Evolutionary conservation across 1,140 invertebrate species (phyloP), one percentile per base, ranked within the genome.

Genomic region (Ceratoteleas bidentatus): DNA sequence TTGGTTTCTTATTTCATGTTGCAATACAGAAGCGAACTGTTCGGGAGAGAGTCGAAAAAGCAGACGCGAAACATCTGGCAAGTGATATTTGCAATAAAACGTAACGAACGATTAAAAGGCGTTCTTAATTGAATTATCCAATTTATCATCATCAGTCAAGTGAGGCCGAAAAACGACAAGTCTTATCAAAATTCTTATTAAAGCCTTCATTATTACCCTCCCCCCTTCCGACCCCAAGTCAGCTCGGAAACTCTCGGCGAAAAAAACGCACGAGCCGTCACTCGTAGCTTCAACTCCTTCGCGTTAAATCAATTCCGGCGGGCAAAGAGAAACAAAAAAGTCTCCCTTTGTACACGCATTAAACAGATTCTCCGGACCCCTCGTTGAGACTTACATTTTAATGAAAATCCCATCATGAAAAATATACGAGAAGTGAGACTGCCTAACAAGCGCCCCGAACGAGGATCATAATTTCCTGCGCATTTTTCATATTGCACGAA

Each of bases 321-420:
- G 36, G 52, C 15, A 43, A 38, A 64, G 34, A 38, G 49, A 14
- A 33, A 32, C 34, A 40, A 64, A 64, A 38, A 64, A 38, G n/a
- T 34, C 14, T 34, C 61, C 61, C 49, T 53, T 53, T 40, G 61
- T 64, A 64, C 61, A 64, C 49, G 60, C 45, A 38, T 62, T 64
- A 52, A 62, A 50, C 33, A 64, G 61, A 61, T 61, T 61, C 49
- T 40, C 34, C 10, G 24, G 47, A 0, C 32, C 34, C 32, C 15
- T 60, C 8, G 3, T 32, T 38, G 3, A 38, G 40, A n/a, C 45
- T 62, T 52, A 36, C 60, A 36, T 62, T 62, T 52, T 62, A 62
- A 62, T 62, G 47, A 62, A 62, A 62, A 52, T 38, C 45, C 15
- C 8, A 49, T 2, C 16, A 43, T 15, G 43, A 49, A 61, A 52